phyloP scores from a whole-genome alignment of 2,113 vertebrate species.

The Genyomyrus donnyi region DNA sequence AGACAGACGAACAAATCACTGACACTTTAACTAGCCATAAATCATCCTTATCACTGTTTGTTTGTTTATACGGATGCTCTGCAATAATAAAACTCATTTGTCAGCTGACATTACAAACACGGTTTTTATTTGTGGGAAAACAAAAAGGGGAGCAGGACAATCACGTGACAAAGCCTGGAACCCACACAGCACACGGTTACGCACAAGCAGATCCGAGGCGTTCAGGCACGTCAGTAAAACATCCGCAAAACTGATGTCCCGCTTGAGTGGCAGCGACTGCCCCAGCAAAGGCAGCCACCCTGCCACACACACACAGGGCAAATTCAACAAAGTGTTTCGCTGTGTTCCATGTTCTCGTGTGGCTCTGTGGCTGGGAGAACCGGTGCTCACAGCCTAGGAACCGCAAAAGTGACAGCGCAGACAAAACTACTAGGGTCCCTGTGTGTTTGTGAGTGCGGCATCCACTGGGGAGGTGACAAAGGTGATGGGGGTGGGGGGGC shows the following conservation, averaged over 20 bases:
- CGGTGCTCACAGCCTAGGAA: neutral
- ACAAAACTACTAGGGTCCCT: neutral
- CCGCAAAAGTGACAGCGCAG: neutral
- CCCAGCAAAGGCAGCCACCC: neutral
- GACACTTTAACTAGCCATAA: neutral
- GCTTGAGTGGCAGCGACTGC: neutral
- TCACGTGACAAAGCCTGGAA: neutral
- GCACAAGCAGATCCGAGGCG: neutral
- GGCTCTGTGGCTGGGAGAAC: neutral
- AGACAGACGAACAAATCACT: constrained; percentile 2
- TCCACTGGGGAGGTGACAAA: neutral
- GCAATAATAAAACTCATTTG: neutral
- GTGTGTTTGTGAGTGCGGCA: neutral
- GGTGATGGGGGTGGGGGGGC: neutral
- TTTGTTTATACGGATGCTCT: neutral
- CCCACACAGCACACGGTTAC: neutral
- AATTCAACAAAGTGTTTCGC: neutral
- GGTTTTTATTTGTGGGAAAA: neutral
- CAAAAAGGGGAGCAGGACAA: neutral
- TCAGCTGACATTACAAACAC: neutral
- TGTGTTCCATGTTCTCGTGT: neutral
- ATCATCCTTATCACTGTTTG: neutral
- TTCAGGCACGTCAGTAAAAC: neutral
- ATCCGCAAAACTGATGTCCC: neutral
- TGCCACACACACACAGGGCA: neutral